phyloP scores from a whole-genome alignment of 1,140 invertebrate species.

The Limonius californicus region DNA sequence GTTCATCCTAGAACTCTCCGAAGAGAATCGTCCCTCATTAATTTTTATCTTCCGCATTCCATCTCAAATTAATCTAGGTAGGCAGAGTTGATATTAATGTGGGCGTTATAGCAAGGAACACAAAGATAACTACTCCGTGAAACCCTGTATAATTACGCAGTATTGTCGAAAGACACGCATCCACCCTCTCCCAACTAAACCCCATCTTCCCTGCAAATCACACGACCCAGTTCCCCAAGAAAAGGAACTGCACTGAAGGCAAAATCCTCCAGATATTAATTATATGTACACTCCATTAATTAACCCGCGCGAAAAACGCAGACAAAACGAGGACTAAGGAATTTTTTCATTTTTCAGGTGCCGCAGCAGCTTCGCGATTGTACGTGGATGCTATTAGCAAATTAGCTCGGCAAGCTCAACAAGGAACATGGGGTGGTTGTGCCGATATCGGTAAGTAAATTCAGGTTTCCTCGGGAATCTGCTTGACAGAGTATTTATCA shows the following conservation, averaged over 20 bases:
- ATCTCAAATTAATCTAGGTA: too few species aligned
- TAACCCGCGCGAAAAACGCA: neutral
- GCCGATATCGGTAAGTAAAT: conserved; percentile 80
- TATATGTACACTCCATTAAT: neutral
- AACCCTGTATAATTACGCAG: neutral
- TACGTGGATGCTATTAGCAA: conserved; percentile 86
- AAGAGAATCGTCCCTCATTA: too few species aligned
- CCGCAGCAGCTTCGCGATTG: conserved; percentile 77
- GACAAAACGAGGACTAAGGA: neutral
- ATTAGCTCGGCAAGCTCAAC: conserved; percentile 80
- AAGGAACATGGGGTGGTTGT: conserved; percentile 82
- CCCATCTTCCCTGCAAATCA: too few species aligned
- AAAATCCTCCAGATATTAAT: too few species aligned
- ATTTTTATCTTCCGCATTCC: too few species aligned
- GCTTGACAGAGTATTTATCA: neutral
- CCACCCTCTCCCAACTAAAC: too few species aligned
- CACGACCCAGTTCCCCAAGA: neutral
- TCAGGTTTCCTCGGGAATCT: neutral
- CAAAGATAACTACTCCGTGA: too few species aligned
- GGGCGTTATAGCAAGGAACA: too few species aligned
- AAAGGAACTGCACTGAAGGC: neutral
- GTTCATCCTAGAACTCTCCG: too few species aligned
- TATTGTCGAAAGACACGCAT: neutral
- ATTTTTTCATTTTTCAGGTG: conserved; percentile 59
- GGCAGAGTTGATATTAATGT: too few species aligned